Base-by-base conservation (phyloP, 2,797 vertebrate species). In the Phrynocephalus vlangalii region DNA sequence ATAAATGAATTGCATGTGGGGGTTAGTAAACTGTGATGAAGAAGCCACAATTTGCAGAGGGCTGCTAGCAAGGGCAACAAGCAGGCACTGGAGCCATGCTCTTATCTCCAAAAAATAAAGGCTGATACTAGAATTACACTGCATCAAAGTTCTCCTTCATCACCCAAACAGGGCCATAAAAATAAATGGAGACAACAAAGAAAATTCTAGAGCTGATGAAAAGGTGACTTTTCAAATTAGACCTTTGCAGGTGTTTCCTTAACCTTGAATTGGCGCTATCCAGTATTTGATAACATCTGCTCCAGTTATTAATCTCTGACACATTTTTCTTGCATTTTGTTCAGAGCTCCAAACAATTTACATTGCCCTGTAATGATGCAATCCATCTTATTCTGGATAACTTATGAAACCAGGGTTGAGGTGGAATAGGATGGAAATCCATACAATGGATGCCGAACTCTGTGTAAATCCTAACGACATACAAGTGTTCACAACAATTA, bases 231-330 rank as follows among this genome's bases (percentile, higher is more conserved):
- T 63, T 56, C 38, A 30, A 30, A 44, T 33, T 26, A 79, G 82
- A 89, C 6, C 63, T 48, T n/a, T 38, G 6, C 80, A 30, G 84
- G 30, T 44, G 24, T 84, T 84, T 28, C 44, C 71, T 33, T 67
- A 77, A 13, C 38, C 66, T 26, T 22, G 48, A 56, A 1, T 30
- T 50, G 28, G 22, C 63, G 73, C 3, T 3, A 13, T 24, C 85
- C 67, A 79, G 26, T 15, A 0, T 7, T 83, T 26, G 33, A 33
- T 11, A 33, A 67, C 80, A 33, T 66, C 50, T 7, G 7, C 60
- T 70, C 22, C 44, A n/a, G 30, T 79, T 79, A 86, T 28, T 76
- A 75, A 83, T 75, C 33, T 85, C 70, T 66, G 84, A 89, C 80
- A 83, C 38, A 66, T 38, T 76, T 78, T 85, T 63, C 72, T 13